Base-by-base conservation (phyloP, 2,797 vertebrate genomes). In the Balearica regulorum region DNA sequence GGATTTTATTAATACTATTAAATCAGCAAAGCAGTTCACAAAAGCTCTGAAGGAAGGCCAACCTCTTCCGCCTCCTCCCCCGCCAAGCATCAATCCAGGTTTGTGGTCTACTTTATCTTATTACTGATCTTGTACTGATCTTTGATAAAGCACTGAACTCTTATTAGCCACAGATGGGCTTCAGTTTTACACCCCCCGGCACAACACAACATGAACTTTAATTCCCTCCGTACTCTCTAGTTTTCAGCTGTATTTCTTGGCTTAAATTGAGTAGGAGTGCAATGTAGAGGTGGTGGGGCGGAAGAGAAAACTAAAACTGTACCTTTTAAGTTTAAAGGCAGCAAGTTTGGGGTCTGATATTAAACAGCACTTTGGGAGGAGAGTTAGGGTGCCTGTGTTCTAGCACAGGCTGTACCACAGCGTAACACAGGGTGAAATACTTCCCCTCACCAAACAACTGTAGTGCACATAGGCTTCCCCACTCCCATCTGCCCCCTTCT, bases 1-100 rank as follows among this genome's bases (percentile, higher is more conserved):
- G 86, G 96, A 97, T 43, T 98, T 98, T 82, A 93, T 98, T 64
- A 97, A 71, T 10, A 9, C 71, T 1, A 89, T 98, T 86, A 64
- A 12, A 28, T 95, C 95, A 66, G 97, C 93, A 51, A 97, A 96
- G 90, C 35, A 94, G 43, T 95, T 94, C 46, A 81, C 90, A 4
- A 71, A 92, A 82, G 94, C 96, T 73, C 76, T 97, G 24, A 98
- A 93, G 65, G 89, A 98, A 62, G 80, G 93, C 19, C 72, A 8
- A 19, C 94, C 92, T 49, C 95, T 97, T 41, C 97, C 90, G 2
- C 91, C 90, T 77, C 97, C 96, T 16, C 83, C 83, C 5, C 57
- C 91, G 26, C 81, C 96, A 6, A 86, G 92, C 39, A 25, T 88
- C 91, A 97, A 87, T 82, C 96, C 97, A 96, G 95, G 97, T 98